These are phyloP conservation scores for Protomyctophum bolini DNA, from an alignment of 2,113 vertebrate species.

Conservation along the genomic window DNA sequence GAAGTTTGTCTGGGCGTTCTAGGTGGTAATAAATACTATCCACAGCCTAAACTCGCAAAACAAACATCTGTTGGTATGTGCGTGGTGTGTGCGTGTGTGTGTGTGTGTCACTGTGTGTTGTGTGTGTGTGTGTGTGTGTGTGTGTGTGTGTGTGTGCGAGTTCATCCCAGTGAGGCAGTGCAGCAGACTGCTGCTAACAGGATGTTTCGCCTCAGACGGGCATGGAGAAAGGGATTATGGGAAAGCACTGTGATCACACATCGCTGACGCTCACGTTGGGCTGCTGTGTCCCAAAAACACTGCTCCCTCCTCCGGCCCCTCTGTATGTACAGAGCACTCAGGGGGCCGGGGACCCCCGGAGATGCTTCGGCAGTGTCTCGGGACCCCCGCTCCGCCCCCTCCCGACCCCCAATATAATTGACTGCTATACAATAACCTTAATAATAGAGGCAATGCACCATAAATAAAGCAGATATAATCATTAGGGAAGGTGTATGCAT, in stretches of 20 bases:
- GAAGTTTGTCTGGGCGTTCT: not conserved
- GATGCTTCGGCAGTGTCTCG: too few relatives aligned
- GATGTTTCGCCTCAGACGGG: constrained; percentile 41
- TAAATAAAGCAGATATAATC: too few relatives aligned
- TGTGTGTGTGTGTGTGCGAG: constrained; percentile 9
- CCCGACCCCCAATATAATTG: too few relatives aligned
- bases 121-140: constrained; percentile 10
- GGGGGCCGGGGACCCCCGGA: too few relatives aligned
- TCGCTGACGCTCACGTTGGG: too few relatives aligned
- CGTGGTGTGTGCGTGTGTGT: not conserved
- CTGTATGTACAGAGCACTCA: too few relatives aligned
- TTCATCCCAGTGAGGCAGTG: constrained; percentile 14
- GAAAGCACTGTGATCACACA: constrained; percentile 48
- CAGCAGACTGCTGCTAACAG: constrained; percentile 42
- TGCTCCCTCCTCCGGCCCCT: too few relatives aligned
- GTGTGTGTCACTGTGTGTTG: not conserved
- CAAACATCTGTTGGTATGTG: not conserved
- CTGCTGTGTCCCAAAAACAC: too few relatives aligned
- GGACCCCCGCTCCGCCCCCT: too few relatives aligned
- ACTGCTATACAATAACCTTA: too few relatives aligned
- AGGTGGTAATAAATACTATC: not conserved
- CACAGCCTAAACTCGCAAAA: not conserved
- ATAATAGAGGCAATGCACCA: too few relatives aligned
- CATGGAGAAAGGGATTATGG: constrained; percentile 64
- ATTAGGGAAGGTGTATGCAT: too few relatives aligned